These are phyloP conservation scores for Sinotaia quadrata DNA, from an alignment of 2,888 invertebrate genomes.

Conservation along the genomic window DNA sequence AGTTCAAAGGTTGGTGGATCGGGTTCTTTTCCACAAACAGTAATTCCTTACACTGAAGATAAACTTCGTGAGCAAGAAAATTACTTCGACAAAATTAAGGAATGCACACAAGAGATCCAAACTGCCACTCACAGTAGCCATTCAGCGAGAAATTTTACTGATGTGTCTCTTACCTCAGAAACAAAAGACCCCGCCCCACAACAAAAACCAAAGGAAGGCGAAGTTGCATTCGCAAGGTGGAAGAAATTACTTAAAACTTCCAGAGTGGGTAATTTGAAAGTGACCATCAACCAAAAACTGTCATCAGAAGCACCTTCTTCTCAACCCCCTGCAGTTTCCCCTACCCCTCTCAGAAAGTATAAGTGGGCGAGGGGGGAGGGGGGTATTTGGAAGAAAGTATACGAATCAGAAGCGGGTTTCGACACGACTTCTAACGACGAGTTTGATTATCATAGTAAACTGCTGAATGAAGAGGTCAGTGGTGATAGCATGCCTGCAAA, in stretches of 20 bases:
- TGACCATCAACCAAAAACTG: constrained; percentile 32
- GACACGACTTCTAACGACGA: neutral
- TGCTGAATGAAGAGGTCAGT: neutral
- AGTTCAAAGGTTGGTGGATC: too few species aligned
- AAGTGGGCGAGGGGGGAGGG: constrained; percentile 41
- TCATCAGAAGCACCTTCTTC: constrained; percentile 9
- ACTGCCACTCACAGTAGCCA: too few species aligned
- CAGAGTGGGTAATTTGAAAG: constrained; percentile 26
- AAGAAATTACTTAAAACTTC: constrained; percentile 31
- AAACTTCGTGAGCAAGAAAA: too few species aligned
- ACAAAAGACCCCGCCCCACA: neutral
- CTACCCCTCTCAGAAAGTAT: constrained; percentile 38
- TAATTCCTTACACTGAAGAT: too few species aligned
- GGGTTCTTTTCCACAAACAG: too few species aligned
- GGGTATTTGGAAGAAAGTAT: constrained; percentile 44
- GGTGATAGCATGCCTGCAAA: neutral
- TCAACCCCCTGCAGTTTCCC: constrained; percentile 34
- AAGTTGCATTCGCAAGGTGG: constrained; percentile 21
- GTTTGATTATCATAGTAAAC: constrained; percentile 9
- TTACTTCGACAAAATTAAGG: too few species aligned
- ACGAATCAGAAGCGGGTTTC: constrained; percentile 16
- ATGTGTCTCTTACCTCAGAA: neutral
- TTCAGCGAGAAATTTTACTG: too few species aligned
- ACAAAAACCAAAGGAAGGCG: neutral
- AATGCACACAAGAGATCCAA: too few species aligned